Conservation (phyloP, 1,140 invertebrate genomes). For the Rhopalosiphum padi region DNA sequence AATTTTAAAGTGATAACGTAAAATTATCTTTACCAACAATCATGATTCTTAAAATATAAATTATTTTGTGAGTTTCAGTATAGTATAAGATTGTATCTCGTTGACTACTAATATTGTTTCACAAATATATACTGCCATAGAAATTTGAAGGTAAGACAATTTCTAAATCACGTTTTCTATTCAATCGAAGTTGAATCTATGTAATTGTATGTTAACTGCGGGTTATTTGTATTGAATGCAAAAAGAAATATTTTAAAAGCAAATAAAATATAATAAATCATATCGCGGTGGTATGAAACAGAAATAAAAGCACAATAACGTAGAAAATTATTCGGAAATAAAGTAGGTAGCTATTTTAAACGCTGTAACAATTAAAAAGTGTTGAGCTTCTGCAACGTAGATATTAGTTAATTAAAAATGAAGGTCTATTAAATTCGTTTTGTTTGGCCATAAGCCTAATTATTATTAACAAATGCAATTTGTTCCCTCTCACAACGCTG, state of each 20-base stretch:
- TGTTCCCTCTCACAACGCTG: not conserved
- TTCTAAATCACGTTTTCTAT: not conserved
- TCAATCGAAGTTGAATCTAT: not conserved
- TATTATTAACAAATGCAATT: constrained; percentile 18
- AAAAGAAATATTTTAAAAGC: not conserved
- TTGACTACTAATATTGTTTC: not conserved
- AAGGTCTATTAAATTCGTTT: not conserved
- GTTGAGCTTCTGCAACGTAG: not conserved
- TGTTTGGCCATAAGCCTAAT: not conserved
- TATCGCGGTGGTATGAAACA: no score
- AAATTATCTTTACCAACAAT: not conserved
- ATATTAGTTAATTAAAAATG: not conserved
- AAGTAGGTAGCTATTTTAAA: no score
- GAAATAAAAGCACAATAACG: no score
- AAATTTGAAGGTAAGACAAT: not conserved
- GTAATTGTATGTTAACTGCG: not conserved
- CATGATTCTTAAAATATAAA: not conserved
- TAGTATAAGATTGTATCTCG: not conserved
- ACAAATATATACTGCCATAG: not conserved
- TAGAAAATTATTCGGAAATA: no score
- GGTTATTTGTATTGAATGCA: not conserved
- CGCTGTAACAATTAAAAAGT: no score
- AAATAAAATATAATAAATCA: not conserved
- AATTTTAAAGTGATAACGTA: not conserved
- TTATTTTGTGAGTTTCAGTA: not conserved